Evolutionary conservation across 2,888 invertebrate genomes (phyloP), one percentile per base, ranked within the genome.

Genomic region (Ctenicera cuprea): DNA sequence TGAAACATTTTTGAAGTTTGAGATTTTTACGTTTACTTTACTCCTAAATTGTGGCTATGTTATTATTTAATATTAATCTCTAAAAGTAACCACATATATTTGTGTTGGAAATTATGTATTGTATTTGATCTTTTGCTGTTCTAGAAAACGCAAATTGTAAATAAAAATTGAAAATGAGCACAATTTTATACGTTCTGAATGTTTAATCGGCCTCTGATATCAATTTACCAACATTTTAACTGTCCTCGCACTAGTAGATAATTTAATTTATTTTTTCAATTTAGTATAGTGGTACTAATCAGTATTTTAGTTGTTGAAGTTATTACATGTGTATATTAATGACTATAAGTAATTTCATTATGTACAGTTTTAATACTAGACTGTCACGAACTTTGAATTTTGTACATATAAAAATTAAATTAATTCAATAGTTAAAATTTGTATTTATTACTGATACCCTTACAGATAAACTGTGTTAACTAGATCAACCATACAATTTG

Each of bases 281-380:
- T 64, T 64, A 64, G 30, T n/a, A 7, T 18, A 48, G 30, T 50
- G 16, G 26, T 33, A 41, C 22, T 48, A 64, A 9, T 33, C 64
- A 64, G 64, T 64, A 64, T 48, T 64, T 64, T 48, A 64, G 50
- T 64, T 64, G 33, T 64, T 50, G 33, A 45, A 64, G 33, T 48
- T 64, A 33, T 62, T 62, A 62, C 20, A 41, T 50, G 48, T 64
- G 64, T 64, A 64, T 50, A 20, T 64, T 64, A 41, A 41, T 33
- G 11, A 43, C 62, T 61, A 18, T 37, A 57, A 30, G 41, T 61
- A 38, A 37, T 20, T 37, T 26, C n/a, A 14, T 62, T 43, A 3
- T 45, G 62, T 62, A 62, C 41, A 59, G 33, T 59, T 59, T 37
- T 59, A 38, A 8, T 37, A 63, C 20, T 22, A 63, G 16, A 62